Percentiles rank a stretch among this genome's conserved stretches.
Conservation (phyloP, 2,888 invertebrate genomes). For the Coenonympha arcania region DNA sequence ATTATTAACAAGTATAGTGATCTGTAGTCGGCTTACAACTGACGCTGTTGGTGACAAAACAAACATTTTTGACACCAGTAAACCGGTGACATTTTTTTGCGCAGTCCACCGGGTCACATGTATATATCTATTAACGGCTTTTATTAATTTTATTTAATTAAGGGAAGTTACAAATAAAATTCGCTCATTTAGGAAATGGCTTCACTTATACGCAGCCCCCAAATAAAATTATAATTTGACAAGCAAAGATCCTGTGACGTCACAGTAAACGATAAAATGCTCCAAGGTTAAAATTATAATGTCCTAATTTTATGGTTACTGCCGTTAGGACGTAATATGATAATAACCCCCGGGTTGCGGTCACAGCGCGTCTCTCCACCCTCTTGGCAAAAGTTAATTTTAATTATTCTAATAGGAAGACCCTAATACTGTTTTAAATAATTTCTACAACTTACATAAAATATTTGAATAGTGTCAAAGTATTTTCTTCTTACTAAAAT, state of each 20-base stretch:
- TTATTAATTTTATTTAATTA: too few species aligned
- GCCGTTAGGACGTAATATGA: conserved; percentile 23
- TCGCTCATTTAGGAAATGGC: too few species aligned
- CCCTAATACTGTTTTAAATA: neutral
- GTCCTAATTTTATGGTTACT: conserved; percentile 29
- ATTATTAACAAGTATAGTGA: too few species aligned
- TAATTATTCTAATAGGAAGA: neutral
- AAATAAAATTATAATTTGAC: too few species aligned
- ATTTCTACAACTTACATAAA: neutral
- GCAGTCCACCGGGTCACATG: too few species aligned
- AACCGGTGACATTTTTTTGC: too few species aligned
- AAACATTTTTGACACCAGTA: too few species aligned
- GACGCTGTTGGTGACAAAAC: too few species aligned
- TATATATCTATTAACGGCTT: too few species aligned
- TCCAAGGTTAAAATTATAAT: conserved; percentile 27
- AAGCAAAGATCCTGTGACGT: conserved; percentile 17
- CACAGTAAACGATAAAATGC: conserved; percentile 23
- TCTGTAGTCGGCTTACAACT: too few species aligned
- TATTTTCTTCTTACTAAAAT: neutral
- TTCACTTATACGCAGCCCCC: too few species aligned
- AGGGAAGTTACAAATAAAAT: too few species aligned
- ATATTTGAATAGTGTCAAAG: neutral
- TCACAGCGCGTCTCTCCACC: conserved; percentile 11
- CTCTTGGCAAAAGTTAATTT: conserved; percentile 9
- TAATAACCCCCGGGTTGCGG: conserved; percentile 24